phyloP scores from a whole-genome alignment of 1,140 invertebrate genomes.

The Drosophila arawakana region DNA sequence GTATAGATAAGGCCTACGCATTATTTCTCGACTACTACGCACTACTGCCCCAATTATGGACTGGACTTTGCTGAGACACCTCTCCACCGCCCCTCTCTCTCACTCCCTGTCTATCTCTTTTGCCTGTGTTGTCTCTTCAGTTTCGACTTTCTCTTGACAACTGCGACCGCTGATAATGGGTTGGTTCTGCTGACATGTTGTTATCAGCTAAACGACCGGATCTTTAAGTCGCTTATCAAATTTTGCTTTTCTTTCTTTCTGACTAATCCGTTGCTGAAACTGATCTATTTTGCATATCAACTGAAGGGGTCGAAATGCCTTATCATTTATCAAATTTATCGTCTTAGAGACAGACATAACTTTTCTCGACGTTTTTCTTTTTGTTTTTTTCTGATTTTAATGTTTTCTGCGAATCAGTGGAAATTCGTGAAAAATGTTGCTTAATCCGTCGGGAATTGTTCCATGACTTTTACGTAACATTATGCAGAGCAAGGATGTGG shows the following conservation, averaged over 20 bases:
- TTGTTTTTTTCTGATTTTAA: constrained; percentile 50
- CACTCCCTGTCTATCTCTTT: neutral
- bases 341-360: neutral
- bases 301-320: constrained; percentile 2
- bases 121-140: neutral
- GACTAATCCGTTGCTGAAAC: constrained; percentile 56
- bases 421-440: constrained; percentile 42
- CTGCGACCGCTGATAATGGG: constrained; percentile 45
- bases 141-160: constrained; percentile 41
- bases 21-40: constrained; percentile 49
- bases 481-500: constrained; percentile 71
- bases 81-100: neutral
- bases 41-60: constrained; percentile 58
- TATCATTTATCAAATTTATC: constrained; percentile 19
- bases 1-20: constrained; percentile 53
- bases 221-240: constrained; percentile 25
- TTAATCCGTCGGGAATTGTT: constrained; percentile 48
- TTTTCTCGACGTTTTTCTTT: neutral
- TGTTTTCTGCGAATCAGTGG: constrained; percentile 64
- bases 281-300: constrained; percentile 3
- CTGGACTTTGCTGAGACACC: neutral
- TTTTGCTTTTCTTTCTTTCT: constrained; percentile 33
- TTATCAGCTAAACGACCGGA: constrained; percentile 57
- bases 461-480: constrained; percentile 73
- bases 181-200: constrained; percentile 30